phyloP scores from a whole-genome alignment of 2,797 vertebrate genomes.

The Cryptoblepharus egeriae region DNA sequence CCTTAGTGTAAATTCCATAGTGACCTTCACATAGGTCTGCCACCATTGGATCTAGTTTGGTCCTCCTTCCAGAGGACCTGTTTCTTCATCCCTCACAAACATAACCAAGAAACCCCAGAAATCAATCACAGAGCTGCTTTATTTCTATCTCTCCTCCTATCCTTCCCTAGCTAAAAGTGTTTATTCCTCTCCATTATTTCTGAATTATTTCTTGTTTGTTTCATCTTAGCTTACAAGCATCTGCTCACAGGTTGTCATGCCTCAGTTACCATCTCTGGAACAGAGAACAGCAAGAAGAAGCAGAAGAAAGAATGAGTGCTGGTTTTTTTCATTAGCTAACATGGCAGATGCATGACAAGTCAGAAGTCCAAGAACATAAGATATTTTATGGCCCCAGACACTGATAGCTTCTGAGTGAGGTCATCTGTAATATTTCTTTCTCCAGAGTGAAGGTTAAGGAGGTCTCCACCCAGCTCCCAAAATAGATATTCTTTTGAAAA shows the following conservation, averaged over 20 bases:
- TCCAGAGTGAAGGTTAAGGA: slow-evolving; percentile 61
- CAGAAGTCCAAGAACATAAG: slow-evolving; percentile 63
- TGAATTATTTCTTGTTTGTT: slow-evolving; percentile 58
- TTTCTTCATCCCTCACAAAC: slow-evolving; percentile 37
- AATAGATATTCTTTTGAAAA: slow-evolving; percentile 73
- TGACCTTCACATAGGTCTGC: neutral
- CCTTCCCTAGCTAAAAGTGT: slow-evolving; percentile 25
- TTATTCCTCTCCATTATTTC: slow-evolving; percentile 32
- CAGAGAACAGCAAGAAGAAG: slow-evolving; percentile 58
- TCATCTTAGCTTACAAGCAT: slow-evolving; percentile 62
- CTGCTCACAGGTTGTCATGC: slow-evolving; percentile 61
- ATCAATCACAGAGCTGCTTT: slow-evolving; percentile 37
- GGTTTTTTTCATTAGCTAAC: slow-evolving; percentile 59
- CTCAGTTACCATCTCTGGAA: slow-evolving; percentile 57
- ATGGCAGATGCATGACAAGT: slow-evolving; percentile 48
- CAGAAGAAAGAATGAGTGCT: slow-evolving; percentile 57
- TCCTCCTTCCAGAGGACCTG: neutral
- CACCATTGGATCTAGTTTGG: neutral
- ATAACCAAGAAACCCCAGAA: neutral
- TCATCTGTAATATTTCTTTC: slow-evolving; percentile 53
- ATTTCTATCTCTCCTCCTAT: slow-evolving; percentile 22
- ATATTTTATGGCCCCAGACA: slow-evolving; percentile 56
- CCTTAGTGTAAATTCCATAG: too few species aligned
- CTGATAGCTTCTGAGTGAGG: slow-evolving; percentile 56
- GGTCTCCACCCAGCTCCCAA: slow-evolving; percentile 47